Evolutionary conservation across 1,140 invertebrate species (phyloP).

Genomic region (Harlomillsia oculata): DNA sequence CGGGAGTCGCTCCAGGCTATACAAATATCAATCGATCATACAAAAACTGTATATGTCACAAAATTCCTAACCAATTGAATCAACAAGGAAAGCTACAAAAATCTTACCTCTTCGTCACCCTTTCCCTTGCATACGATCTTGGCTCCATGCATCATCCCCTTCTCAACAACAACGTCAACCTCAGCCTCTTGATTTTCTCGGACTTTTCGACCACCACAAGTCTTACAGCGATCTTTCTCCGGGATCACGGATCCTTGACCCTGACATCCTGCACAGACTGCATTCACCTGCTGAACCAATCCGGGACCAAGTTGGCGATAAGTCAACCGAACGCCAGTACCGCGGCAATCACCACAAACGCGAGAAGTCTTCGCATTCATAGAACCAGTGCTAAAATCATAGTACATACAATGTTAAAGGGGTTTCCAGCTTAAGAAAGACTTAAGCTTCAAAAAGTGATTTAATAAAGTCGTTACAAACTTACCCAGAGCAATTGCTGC

Average conservation of each 20-base stretch:
- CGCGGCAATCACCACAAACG: conserved; percentile 64
- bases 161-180: conserved; percentile 79
- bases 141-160: conserved; percentile 78
- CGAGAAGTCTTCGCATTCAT: conserved; percentile 58
- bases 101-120: conserved; percentile 69
- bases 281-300: conserved; percentile 75
- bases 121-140: conserved; percentile 78
- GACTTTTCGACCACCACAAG: conserved; percentile 73
- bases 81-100: not conserved
- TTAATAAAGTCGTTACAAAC: conserved; percentile 5
- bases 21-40: not conserved
- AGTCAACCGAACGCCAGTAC: conserved; percentile 61
- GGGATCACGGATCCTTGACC: conserved; percentile 57
- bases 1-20: conserved; percentile 61
- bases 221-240: conserved; percentile 68
- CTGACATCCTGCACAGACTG: conserved; percentile 57
- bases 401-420: not conserved
- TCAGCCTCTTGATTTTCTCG: conserved; percentile 61
- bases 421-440: not conserved
- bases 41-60: conserved; percentile 1
- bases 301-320: conserved; percentile 62
- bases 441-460: not conserved
- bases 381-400: conserved; percentile 22
- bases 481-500: conserved; percentile 66
- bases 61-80: not conserved